phyloP scores from a whole-genome alignment of 2,797 vertebrate species.

The Euthynnus affinis region DNA sequence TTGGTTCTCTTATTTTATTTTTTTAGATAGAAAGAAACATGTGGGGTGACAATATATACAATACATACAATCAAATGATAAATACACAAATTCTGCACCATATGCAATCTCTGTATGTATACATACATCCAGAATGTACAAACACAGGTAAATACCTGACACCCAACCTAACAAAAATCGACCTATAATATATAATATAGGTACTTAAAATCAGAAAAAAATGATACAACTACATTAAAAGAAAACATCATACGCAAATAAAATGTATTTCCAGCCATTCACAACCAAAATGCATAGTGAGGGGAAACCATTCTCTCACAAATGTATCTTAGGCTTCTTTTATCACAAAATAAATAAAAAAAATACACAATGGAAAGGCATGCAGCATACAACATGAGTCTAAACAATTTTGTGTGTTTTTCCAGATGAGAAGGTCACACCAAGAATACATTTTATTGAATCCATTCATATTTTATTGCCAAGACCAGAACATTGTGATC shows the following conservation, averaged over 20 bases:
- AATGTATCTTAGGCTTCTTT: constrained; percentile 21
- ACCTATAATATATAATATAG: neutral
- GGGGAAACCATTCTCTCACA: constrained; percentile 38
- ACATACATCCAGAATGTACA: constrained; percentile 65
- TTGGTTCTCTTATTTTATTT: constrained; percentile 68
- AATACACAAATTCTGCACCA: constrained; percentile 67
- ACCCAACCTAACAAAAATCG: constrained; percentile 31
- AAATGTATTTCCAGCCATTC: constrained; percentile 39
- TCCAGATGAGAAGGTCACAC: constrained; percentile 49
- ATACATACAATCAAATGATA: constrained; percentile 72
- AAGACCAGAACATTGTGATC: constrained; percentile 18
- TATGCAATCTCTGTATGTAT: constrained; percentile 64
- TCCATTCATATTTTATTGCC: constrained; percentile 38
- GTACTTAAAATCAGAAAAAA: constrained; percentile 25
- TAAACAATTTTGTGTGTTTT: constrained; percentile 34
- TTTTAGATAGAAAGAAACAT: constrained; percentile 67
- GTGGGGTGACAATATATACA: constrained; percentile 59
- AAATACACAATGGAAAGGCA: constrained; percentile 53
- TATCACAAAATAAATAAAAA: constrained; percentile 31
- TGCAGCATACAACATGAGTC: constrained; percentile 54
- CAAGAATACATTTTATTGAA: constrained; percentile 39
- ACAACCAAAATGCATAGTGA: constrained; percentile 59
- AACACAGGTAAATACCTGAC: constrained; percentile 42
- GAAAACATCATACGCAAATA: constrained; percentile 45
- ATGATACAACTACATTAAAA: constrained; percentile 45